Percentiles rank a stretch among this genome's conserved stretches.
Evolutionary conservation across 1,140 invertebrate species (phyloP).

Genomic region (Belonocnema kinseyi): DNA sequence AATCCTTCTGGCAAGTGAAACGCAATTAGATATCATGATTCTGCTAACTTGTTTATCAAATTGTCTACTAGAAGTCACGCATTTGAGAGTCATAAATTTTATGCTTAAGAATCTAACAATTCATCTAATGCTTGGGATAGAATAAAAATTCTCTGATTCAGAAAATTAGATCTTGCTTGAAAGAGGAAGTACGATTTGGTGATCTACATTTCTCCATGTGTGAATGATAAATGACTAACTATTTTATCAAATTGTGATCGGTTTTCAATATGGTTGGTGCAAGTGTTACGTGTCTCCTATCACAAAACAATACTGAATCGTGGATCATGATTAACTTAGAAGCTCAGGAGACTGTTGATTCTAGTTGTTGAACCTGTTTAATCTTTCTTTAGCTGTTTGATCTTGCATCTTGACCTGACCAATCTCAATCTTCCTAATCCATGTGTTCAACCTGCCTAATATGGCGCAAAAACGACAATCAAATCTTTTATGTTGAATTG

Average conservation of each 20-base stretch:
- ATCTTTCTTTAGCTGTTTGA: constrained; percentile 16
- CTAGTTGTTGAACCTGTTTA: constrained; percentile 22
- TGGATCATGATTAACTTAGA: constrained; percentile 28
- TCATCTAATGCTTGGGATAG: no score
- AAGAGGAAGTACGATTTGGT: constrained; percentile 12
- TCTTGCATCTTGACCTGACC: background rate
- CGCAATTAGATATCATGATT: no score
- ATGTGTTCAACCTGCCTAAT: background rate
- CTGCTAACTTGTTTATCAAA: no score
- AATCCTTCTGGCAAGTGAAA: background rate
- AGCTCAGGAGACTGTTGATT: constrained; percentile 5
- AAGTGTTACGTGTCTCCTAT: constrained; percentile 29
- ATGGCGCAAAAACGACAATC: background rate
- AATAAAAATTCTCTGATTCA: no score
- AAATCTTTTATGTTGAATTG: background rate
- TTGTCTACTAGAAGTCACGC: no score
- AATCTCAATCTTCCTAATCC: constrained; percentile 12
- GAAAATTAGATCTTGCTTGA: background rate
- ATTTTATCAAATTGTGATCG: constrained; percentile 26
- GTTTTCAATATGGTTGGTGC: constrained; percentile 18
- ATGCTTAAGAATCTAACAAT: no score
- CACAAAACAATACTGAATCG: constrained; percentile 20
- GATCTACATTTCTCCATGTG: background rate
- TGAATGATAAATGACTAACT: constrained; percentile 24
- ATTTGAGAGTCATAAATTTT: no score